These are phyloP conservation scores for Hoplodrina ambigua DNA, from an alignment of 2,888 invertebrate species.

Conservation along the genomic window DNA sequence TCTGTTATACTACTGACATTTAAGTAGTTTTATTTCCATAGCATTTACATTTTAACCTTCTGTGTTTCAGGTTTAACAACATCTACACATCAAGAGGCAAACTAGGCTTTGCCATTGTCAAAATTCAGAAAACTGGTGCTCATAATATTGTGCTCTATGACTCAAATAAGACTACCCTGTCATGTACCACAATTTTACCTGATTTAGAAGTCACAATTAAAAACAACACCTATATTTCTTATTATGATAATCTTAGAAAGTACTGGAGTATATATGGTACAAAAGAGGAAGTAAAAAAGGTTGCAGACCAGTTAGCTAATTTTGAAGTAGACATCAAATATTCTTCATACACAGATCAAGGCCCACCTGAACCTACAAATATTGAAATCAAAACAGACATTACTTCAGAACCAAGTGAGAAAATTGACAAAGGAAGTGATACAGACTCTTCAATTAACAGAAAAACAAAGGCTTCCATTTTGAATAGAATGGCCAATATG, in stretches of 20 bases:
- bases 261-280: slow-evolving; percentile 83
- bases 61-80: slow-evolving; percentile 74
- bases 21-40: slow-evolving; percentile 10
- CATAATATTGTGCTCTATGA: slow-evolving; percentile 82
- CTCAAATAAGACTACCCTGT: slow-evolving; percentile 80
- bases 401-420: slow-evolving; percentile 23
- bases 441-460: slow-evolving; percentile 80
- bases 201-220: slow-evolving; percentile 77
- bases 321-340: slow-evolving; percentile 71
- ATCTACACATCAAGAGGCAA: slow-evolving; percentile 79
- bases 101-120: slow-evolving; percentile 84
- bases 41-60: background rate
- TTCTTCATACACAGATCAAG: slow-evolving; percentile 60
- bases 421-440: slow-evolving; percentile 76
- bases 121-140: slow-evolving; percentile 71
- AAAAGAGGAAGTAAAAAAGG: slow-evolving; percentile 73
- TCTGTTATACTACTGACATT: slow-evolving; percentile 18
- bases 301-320: slow-evolving; percentile 71
- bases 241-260: slow-evolving; percentile 79
- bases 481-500: slow-evolving; percentile 85
- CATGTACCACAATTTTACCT: slow-evolving; percentile 72
- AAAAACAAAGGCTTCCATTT: slow-evolving; percentile 82
- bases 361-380: slow-evolving; percentile 62
- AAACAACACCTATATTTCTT: slow-evolving; percentile 77
- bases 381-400: slow-evolving; percentile 27